phyloP scores from a whole-genome alignment of 2,113 vertebrate genomes.

The Eulemur rufifrons region DNA sequence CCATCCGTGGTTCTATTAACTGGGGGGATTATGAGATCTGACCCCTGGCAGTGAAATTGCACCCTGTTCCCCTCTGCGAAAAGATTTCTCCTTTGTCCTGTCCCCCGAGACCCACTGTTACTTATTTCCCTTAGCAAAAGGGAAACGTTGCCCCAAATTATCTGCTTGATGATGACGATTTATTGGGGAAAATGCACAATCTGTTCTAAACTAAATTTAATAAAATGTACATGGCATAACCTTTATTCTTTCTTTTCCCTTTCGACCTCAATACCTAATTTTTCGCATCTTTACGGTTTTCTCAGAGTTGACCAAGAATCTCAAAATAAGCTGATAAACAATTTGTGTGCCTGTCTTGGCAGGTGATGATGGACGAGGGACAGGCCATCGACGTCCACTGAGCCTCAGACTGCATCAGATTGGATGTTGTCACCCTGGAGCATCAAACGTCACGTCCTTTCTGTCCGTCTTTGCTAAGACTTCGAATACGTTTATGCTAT shows the following conservation, averaged over 20 bases:
- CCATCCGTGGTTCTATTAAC: background rate
- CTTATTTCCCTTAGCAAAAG: background rate
- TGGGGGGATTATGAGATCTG: constrained; percentile 47
- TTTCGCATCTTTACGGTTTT: background rate
- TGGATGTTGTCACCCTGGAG: background rate
- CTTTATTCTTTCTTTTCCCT: background rate
- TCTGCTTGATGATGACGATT: background rate
- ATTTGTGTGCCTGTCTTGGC: background rate
- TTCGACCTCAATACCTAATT: background rate
- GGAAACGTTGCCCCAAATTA: background rate
- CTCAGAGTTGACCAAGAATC: background rate
- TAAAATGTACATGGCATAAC: background rate
- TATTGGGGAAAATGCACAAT: background rate
- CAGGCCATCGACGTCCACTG: background rate
- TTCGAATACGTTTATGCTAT: background rate
- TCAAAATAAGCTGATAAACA: background rate
- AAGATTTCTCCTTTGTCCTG: constrained; percentile 47
- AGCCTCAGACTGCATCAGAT: background rate
- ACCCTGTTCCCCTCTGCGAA: constrained; percentile 29
- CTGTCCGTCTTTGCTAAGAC: background rate
- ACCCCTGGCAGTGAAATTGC: constrained; percentile 40
- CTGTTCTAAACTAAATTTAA: constrained; percentile 16
- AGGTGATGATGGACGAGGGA: background rate
- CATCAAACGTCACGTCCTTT: background rate
- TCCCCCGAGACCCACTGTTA: background rate